Base-by-base conservation (phyloP, 2,797 vertebrate genomes). In the Gallinago solitaria region DNA sequence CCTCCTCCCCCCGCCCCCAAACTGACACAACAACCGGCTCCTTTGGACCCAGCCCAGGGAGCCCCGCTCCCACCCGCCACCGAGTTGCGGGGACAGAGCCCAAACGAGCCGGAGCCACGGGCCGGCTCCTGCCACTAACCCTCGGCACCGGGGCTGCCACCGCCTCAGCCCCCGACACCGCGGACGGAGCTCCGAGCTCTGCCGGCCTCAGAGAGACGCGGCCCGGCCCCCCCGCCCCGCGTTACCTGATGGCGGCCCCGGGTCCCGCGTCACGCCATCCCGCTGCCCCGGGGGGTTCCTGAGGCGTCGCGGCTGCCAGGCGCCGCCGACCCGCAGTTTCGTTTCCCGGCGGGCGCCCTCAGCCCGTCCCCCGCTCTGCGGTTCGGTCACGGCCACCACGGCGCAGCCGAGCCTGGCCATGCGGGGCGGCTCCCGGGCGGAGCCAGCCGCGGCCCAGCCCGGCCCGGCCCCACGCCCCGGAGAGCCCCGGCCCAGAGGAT, bases 21-120 rank as follows among this genome's bases (percentile, higher is more conserved):
- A 9, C 60, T 1, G 12, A 30, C 1, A 8, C 1, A 12, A 10
- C 28, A 7, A 2, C 59, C 4, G 5, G 0, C 10, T 19, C 73
- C 74, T 16, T 5, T 0, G 20, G 43, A 20, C 11, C 16, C 33
- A 19, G 47, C 39, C 50, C 43, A 1, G 54, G 24, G 9, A 41
- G 50, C 67, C 59, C 43, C 1, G 30, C 43, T 57, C 59, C 25
- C 64, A 18, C 19, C 48, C 0, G 6, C 23, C n/a, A 5, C 5
- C n/a, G 6, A 18, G 24, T 8, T 24, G 43, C 23, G 4, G 37
- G 16, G 24, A 50, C 10, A 27, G 21, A 47, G 27, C 56, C 56
- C 43, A 5, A 9, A 6, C 0, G 1, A 67, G 11, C 82, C 11
- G 4, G 14, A 45, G 60, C 28, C 20, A 33, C 2, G 3, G n/a